Evolutionary conservation across 2,888 invertebrate species (phyloP).

Genomic region (Fragum sueziense): DNA sequence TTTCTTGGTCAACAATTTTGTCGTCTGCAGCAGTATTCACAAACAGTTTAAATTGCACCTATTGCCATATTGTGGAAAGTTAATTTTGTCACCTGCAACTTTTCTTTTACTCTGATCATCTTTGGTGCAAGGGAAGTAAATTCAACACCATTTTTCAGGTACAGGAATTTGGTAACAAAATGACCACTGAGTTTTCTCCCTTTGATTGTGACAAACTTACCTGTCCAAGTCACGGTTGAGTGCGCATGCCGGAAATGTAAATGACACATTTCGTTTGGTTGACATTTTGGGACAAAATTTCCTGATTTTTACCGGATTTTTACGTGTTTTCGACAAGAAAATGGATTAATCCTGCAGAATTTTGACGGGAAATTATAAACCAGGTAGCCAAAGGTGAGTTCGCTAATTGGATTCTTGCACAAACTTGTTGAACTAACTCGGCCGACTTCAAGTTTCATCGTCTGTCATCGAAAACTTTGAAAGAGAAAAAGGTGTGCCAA

Average conservation of each 20-base stretch:
- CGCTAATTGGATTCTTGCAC: background rate
- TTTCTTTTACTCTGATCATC: too few relatives aligned
- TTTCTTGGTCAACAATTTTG: too few relatives aligned
- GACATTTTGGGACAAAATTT: background rate
- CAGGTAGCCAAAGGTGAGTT: constrained; percentile 1
- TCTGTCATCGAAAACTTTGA: constrained; percentile 2
- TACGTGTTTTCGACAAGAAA: background rate
- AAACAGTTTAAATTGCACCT: too few relatives aligned
- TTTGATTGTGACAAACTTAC: background rate
- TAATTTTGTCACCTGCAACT: too few relatives aligned
- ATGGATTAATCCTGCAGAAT: background rate
- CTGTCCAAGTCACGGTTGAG: constrained; percentile 8
- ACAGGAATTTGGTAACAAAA: background rate
- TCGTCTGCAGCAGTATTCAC: too few relatives aligned
- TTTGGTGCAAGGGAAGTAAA: too few relatives aligned
- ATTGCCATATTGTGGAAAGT: too few relatives aligned
- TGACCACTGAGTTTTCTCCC: background rate
- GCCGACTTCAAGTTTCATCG: background rate
- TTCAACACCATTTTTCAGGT: too few relatives aligned
- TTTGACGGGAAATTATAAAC: background rate
- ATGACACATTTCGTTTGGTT: constrained; percentile 21
- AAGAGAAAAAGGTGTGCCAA: constrained; percentile 17
- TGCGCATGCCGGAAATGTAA: constrained; percentile 13
- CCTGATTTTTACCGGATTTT: background rate
- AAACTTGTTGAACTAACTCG: background rate